Evolutionary conservation across 2,113 vertebrate species (phyloP), one percentile per base, ranked within the genome.

Genomic region (Pygoscelis adeliae): DNA sequence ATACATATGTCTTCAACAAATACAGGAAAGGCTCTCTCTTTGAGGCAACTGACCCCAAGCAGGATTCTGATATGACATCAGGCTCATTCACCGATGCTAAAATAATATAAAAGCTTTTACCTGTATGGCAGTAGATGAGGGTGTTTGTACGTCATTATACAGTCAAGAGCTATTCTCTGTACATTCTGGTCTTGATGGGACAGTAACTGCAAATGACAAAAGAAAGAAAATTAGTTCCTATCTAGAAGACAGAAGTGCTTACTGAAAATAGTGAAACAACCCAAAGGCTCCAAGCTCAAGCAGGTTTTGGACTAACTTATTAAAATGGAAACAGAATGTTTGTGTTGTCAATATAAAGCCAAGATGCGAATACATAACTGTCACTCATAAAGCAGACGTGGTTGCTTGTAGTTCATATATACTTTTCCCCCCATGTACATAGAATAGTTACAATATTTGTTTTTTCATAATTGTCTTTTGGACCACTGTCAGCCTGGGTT

Each of bases 161-260:
- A 99, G 63, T 99, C 99, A 97, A 99, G 98, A 5, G 99, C 98
- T 83, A 98, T 98, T 97, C 98, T 98, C 95, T 99, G 99, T 49
- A 99, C 99, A 32, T 97, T 98, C 96, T 99, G 99, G 96, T 99
- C 99, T 97, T 99, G 99, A 95, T 99, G 99, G 63, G 98, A 99
- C 77, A 99, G 97, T 78, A 99, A 90, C 99, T 99, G 95, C 62
- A 96, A 77, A 90, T 27, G 42, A 90, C 30, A 86, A 88, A 88
- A 71, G 66, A 92, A 94, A 59, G 59, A 87, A 76, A 97, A 94
- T 93, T 6, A 97, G 55, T 77, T 11, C 16, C 25, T 55, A 7
- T 22, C 38, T 92, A 87, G 53, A 40, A 90, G 23, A 46, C 29
- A 61, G 10, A 87, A 96, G 18, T 55, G 27, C 34, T 72, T 85